Percentiles rank a stretch among this genome's conserved stretches.
Evolutionary conservation across 1,140 invertebrate species (phyloP).

Genomic region (Parapsyche elsis): DNA sequence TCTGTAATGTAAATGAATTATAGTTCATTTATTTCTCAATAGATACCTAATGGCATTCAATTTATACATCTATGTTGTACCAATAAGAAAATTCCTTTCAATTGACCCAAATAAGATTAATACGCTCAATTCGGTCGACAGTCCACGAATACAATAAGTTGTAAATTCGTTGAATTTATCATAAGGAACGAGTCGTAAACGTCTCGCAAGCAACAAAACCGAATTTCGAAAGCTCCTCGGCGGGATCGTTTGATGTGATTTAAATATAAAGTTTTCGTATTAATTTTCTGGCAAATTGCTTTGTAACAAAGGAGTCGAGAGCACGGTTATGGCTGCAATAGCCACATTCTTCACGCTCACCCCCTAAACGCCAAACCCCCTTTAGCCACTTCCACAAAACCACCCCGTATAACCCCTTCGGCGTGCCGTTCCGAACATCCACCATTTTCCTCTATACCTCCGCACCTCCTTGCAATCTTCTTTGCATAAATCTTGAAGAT

Average conservation of each 20-base stretch:
- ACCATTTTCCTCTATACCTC: background rate
- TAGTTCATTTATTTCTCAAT: too few relatives aligned
- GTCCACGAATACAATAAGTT: too few relatives aligned
- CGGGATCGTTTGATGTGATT: constrained; percentile 22
- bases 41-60: too few relatives aligned
- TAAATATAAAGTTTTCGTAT: constrained; percentile 32
- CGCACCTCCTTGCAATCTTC: constrained; percentile 28
- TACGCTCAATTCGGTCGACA: too few relatives aligned
- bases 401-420: background rate
- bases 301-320: constrained; percentile 28
- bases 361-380: background rate
- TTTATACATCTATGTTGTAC: too few relatives aligned
- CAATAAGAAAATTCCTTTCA: too few relatives aligned
- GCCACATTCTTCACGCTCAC: constrained; percentile 27
- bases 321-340: constrained; percentile 27
- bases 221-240: constrained; percentile 6
- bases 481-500: constrained; percentile 44
- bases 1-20: too few relatives aligned
- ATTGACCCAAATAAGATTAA: too few relatives aligned
- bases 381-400: background rate
- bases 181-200: background rate
- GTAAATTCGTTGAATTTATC: background rate
- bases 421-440: background rate
- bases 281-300: constrained; percentile 33
- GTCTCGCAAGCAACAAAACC: background rate